Evolutionary conservation across 2,797 vertebrate species (phyloP).

Genomic region (Phataginus tetradactyla): DNA sequence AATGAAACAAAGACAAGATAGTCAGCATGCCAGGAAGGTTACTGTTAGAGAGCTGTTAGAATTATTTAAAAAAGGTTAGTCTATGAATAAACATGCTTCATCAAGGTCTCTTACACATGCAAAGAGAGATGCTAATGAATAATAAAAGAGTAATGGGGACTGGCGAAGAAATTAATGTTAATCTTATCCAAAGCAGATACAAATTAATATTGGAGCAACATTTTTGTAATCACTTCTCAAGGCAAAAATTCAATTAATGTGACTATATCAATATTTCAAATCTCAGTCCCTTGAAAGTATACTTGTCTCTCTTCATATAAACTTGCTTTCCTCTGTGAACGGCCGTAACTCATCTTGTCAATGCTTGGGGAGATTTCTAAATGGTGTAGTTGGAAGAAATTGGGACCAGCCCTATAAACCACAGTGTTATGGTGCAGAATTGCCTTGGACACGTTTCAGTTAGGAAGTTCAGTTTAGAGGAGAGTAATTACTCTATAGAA

Average conservation of each 20-base stretch:
- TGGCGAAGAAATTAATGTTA: conserved; percentile 91
- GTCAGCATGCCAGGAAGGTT: conserved; percentile 96
- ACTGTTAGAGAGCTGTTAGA: conserved; percentile 96
- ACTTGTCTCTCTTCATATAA: conserved; percentile 85
- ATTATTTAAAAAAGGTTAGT: conserved; percentile 99
- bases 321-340: conserved; percentile 79
- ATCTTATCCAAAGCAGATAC: conserved; percentile 92
- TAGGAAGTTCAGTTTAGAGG: conserved; percentile 78
- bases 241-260: conserved; percentile 95
- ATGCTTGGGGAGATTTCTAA: conserved; percentile 80
- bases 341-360: conserved; percentile 79
- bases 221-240: conserved; percentile 94
- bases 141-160: conserved; percentile 95
- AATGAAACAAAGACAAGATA: conserved; percentile 97
- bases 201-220: conserved; percentile 95
- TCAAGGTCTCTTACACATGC: conserved; percentile 95
- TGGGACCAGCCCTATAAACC: conserved; percentile 75
- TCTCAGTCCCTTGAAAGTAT: conserved; percentile 88
- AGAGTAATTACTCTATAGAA: conserved; percentile 80
- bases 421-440: conserved; percentile 72
- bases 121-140: conserved; percentile 96
- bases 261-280: conserved; percentile 94
- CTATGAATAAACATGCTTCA: conserved; percentile 99
- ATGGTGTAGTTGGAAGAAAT: conserved; percentile 78
- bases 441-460: conserved; percentile 66